phyloP scores from a whole-genome alignment of 2,113 vertebrate genomes.

The Brachyhypopomus gauderio region DNA sequence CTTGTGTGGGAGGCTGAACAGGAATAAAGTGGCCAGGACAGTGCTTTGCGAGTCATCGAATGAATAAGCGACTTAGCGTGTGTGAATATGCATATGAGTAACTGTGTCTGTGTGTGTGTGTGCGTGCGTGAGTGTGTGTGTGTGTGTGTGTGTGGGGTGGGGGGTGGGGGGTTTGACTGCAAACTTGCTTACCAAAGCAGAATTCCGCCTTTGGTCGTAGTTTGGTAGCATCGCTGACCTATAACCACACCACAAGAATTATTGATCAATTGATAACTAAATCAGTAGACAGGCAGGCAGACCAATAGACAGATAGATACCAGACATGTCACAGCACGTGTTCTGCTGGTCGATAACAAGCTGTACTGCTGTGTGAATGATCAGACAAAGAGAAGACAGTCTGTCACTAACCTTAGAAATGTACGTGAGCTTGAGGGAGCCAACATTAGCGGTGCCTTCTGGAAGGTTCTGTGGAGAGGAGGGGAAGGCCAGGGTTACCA shows the following conservation, averaged over 20 bases:
- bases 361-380: not conserved
- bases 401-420: conserved; percentile 87
- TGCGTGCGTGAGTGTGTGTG: not conserved
- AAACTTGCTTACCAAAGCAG: conserved; percentile 87
- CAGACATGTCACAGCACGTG: too few species aligned
- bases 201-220: conserved; percentile 96
- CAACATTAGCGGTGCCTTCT: conserved; percentile 85
- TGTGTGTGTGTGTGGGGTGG: not conserved
- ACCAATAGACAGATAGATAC: not conserved
- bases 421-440: conserved; percentile 91
- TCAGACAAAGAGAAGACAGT: not conserved
- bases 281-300: not conserved
- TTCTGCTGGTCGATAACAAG: not conserved
- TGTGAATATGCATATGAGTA: not conserved
- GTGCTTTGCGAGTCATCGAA: not conserved
- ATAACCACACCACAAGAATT: conserved; percentile 45
- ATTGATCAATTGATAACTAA: not conserved
- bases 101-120: not conserved
- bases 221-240: conserved; percentile 98
- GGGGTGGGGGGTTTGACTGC: too few species aligned
- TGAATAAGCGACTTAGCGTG: not conserved
- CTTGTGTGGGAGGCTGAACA: not conserved
- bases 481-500: not conserved
- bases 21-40: not conserved
- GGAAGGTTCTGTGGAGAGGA: conserved; percentile 84